Conservation (phyloP, 2,113 vertebrate species). For the Salvator merianae region DNA sequence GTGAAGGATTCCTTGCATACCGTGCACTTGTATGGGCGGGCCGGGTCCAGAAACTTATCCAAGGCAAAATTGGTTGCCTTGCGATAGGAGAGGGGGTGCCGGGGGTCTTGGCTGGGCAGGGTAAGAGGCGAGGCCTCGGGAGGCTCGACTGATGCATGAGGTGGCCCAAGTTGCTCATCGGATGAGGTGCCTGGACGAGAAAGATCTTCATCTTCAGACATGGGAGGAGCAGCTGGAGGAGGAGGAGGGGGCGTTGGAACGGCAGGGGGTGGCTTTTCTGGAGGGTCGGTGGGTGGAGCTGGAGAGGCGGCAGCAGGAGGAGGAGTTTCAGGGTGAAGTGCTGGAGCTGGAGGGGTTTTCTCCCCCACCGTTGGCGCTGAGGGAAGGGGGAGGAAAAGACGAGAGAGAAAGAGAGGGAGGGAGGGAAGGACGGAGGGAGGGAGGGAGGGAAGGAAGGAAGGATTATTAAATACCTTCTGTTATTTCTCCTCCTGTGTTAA, state of each 20-base stretch:
- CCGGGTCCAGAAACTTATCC: constrained; percentile 75
- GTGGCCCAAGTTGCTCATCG: background rate
- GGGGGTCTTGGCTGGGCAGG: constrained; percentile 51
- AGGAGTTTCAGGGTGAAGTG: constrained; percentile 3
- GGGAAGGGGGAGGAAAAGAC: background rate
- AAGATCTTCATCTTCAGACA: constrained; percentile 41
- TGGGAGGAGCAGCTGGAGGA: constrained; percentile 17
- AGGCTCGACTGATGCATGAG: accelerated
- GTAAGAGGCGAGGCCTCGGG: background rate
- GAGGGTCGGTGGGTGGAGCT: constrained; percentile 28
- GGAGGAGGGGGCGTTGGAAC: constrained; percentile 22
- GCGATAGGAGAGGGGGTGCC: constrained; percentile 65
- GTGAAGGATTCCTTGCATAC: constrained; percentile 88
- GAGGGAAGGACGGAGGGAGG: background rate
- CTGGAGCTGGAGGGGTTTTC: background rate
- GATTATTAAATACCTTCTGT: background rate
- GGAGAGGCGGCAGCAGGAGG: constrained; percentile 48
- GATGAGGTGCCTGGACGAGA: background rate
- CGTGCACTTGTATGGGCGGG: constrained; percentile 84
- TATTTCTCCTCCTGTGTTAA: background rate
- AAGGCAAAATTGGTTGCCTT: constrained; percentile 75
- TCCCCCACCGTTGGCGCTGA: background rate
- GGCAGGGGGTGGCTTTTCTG: constrained; percentile 3
- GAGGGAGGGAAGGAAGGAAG: background rate
- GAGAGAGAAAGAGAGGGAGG: background rate